Conservation (phyloP, 2,113 vertebrate genomes). For the Laticauda laticaudata region DNA sequence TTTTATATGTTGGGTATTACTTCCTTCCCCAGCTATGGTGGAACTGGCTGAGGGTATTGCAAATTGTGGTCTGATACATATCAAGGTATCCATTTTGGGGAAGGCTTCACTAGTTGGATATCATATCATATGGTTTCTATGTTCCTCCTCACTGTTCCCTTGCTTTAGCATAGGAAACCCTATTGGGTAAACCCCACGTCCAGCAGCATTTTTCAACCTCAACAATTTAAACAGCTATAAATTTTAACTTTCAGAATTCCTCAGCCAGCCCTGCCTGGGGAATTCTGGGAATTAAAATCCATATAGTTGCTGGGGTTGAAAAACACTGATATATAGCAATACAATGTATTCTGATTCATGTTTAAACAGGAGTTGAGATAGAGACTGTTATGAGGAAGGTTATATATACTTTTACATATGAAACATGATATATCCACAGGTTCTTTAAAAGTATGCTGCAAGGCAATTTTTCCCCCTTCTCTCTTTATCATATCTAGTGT, state of each 20-base stretch:
- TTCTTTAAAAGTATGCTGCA: neutral
- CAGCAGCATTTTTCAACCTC: neutral
- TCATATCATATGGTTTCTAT: neutral
- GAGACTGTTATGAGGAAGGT: neutral
- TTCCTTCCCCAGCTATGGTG: neutral
- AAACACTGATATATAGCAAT: neutral
- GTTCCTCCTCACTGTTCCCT: neutral
- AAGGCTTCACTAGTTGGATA: neutral
- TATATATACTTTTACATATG: neutral
- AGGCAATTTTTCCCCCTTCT: neutral
- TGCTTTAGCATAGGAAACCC: neutral
- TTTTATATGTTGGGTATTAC: neutral
- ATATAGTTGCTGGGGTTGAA: neutral
- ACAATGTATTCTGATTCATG: neutral
- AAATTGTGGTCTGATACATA: neutral
- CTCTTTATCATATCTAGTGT: neutral
- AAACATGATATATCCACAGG: neutral
- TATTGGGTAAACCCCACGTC: neutral
- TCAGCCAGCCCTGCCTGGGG: neutral
- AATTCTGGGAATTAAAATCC: neutral
- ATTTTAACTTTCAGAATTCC: neutral
- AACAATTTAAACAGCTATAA: neutral
- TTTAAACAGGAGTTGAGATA: neutral
- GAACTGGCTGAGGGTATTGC: neutral
- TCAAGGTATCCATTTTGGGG: neutral